Conservation (phyloP, 1,140 invertebrate species). For the Ephestia elutella region DNA sequence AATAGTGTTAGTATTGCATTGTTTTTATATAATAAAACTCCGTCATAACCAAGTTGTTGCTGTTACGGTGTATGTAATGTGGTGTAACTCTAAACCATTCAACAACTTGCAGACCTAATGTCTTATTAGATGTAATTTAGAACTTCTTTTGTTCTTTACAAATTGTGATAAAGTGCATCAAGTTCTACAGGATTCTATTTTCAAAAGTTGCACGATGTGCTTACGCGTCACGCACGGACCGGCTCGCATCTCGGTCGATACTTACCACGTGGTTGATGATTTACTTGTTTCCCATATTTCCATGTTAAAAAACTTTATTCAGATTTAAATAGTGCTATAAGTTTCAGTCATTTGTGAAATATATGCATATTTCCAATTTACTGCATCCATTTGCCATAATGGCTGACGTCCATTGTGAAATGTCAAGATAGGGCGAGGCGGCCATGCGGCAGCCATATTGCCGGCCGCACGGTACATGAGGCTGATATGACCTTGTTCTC, state of each 20-base stretch:
- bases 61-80: slow-evolving; percentile 22
- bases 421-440: slow-evolving; percentile 72
- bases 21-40: slow-evolving; percentile 12
- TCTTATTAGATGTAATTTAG: neutral
- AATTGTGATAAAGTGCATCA: neutral
- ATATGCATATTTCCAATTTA: slow-evolving; percentile 15
- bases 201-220: slow-evolving; percentile 43
- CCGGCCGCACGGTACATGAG: slow-evolving; percentile 57
- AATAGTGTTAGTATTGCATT: slow-evolving; percentile 22
- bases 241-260: slow-evolving; percentile 42
- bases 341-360: slow-evolving; percentile 13
- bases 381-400: slow-evolving; percentile 31
- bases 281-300: slow-evolving; percentile 29
- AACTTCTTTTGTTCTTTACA: slow-evolving; percentile 26
- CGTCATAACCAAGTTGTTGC: neutral
- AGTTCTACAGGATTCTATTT: slow-evolving; percentile 22
- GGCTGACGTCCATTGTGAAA: slow-evolving; percentile 70
- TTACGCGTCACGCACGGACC: slow-evolving; percentile 65
- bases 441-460: slow-evolving; percentile 73
- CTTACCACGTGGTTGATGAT: slow-evolving; percentile 67
- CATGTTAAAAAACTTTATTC: slow-evolving; percentile 11
- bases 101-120: neutral
- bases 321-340: slow-evolving; percentile 19
- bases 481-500: slow-evolving; percentile 55
- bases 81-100: slow-evolving; percentile 29